Conservation (phyloP, 1,140 invertebrate species). For the Pissodes strobi region DNA sequence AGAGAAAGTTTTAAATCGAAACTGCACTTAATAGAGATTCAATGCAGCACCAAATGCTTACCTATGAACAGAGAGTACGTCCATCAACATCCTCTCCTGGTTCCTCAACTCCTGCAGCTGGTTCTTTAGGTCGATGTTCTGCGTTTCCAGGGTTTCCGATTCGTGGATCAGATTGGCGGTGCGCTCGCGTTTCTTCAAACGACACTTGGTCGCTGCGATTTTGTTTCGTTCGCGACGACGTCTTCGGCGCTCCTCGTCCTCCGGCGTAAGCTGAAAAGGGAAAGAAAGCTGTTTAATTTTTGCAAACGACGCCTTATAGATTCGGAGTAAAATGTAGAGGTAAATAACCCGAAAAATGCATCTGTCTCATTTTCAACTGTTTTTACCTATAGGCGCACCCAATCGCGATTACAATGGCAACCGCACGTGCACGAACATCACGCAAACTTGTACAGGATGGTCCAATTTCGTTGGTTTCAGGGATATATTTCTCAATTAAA, state of each 20-base stretch:
- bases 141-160: constrained; percentile 82
- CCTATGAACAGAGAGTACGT: constrained; percentile 72
- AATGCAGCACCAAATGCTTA: too few relatives aligned
- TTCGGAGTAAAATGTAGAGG: too few relatives aligned
- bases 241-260: constrained; percentile 85
- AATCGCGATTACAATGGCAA: too few relatives aligned
- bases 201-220: constrained; percentile 93
- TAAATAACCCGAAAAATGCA: too few relatives aligned
- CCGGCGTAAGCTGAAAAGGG: constrained; percentile 77
- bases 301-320: neutral
- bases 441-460: too few relatives aligned
- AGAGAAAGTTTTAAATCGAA: too few relatives aligned
- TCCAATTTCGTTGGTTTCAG: too few relatives aligned
- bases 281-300: neutral
- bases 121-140: constrained; percentile 82
- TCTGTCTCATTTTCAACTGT: too few relatives aligned
- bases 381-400: too few relatives aligned
- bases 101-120: constrained; percentile 77
- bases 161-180: constrained; percentile 86
- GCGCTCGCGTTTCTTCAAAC: constrained; percentile 90
- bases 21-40: too few relatives aligned
- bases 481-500: too few relatives aligned
- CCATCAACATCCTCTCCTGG: constrained; percentile 71
- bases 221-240: constrained; percentile 89
- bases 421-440: too few relatives aligned